phyloP scores from a whole-genome alignment of 2,797 vertebrate genomes.

The Knipowitschia caucasica region DNA sequence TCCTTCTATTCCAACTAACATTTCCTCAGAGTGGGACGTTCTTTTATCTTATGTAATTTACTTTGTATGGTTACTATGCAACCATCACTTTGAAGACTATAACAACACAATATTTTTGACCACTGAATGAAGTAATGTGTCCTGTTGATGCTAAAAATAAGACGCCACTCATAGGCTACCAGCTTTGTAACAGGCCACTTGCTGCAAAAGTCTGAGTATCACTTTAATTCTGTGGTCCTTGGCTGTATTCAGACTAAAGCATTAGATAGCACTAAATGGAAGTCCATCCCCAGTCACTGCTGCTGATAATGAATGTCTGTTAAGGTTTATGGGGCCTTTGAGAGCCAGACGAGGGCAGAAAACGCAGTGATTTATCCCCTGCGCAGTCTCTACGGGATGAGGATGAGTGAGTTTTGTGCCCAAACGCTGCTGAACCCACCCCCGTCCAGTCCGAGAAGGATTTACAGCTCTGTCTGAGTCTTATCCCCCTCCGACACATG shows the following conservation, averaged over 20 bases:
- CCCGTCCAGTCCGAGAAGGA: slow-evolving; percentile 34
- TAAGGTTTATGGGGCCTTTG: slow-evolving; percentile 32
- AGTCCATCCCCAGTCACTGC: slow-evolving; percentile 14
- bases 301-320: slow-evolving; percentile 37
- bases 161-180: not conserved
- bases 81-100: not conserved
- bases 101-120: not conserved
- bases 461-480: slow-evolving; percentile 50
- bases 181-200: not conserved
- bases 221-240: slow-evolving; percentile 8
- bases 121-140: not conserved
- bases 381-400: slow-evolving; percentile 37
- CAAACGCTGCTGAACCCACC: slow-evolving; percentile 60
- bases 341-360: slow-evolving; percentile 22
- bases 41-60: no score
- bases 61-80: not conserved
- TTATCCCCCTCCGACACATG: slow-evolving; percentile 38
- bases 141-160: not conserved
- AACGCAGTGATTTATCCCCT: slow-evolving; percentile 31
- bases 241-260: not conserved
- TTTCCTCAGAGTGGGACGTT: no score
- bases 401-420: slow-evolving; percentile 53
- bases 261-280: slow-evolving; percentile 12
- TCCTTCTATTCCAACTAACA: no score
- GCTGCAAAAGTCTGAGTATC: not conserved